A percentile compares a stretch with the other conserved stretches of the same genome.
Conservation (phyloP, 64 coral and sea anemone genomes). For the Pachyseris speciosa region DNA sequence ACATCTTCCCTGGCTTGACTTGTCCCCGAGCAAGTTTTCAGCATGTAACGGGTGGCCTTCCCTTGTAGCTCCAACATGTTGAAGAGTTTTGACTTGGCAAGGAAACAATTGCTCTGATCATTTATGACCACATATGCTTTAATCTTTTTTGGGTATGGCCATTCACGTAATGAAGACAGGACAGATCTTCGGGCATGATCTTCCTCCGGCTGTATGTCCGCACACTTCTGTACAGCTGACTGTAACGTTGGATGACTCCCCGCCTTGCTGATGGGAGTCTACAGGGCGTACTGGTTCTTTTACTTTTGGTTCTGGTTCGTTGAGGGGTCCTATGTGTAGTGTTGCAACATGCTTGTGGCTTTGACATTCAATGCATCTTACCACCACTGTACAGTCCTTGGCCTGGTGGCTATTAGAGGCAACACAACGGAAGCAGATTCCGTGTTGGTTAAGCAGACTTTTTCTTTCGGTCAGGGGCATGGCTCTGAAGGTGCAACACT, state of each 20-base stretch:
- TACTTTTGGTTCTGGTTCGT: background rate
- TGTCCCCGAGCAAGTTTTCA: too few relatives aligned
- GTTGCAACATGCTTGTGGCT: slow-evolving; percentile 47
- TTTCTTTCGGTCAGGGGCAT: slow-evolving; percentile 28
- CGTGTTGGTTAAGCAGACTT: too few relatives aligned
- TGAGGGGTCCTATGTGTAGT: background rate
- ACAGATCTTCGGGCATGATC: slow-evolving; percentile 72
- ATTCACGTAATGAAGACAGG: slow-evolving; percentile 17
- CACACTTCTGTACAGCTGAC: slow-evolving; percentile 57
- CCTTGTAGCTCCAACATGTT: slow-evolving; percentile 4
- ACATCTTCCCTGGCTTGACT: slow-evolving; percentile 42
- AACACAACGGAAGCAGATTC: slow-evolving; percentile 56
- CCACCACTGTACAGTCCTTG: slow-evolving; percentile 52
- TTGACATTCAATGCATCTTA: slow-evolving; percentile 43
- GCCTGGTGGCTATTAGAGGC: slow-evolving; percentile 22
- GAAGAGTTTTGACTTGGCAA: slow-evolving; percentile 53
- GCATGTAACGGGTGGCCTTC: too few relatives aligned
- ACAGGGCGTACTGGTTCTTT: background rate
- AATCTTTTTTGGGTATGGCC: slow-evolving; percentile 15
- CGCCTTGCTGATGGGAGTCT: slow-evolving; percentile 27
- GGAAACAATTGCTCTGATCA: slow-evolving; percentile 34
- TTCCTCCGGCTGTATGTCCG: background rate
- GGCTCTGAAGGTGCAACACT: slow-evolving; percentile 64
- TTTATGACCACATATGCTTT: slow-evolving; percentile 46
- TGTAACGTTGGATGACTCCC: background rate